Conservation (phyloP, 2,113 vertebrate genomes). For the cat (Felis catus) region F.catus_Fca126_mat1.0 CM031419.1:9985001-9985500, state of each 20-base stretch:
- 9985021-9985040: neutral
- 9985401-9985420: neutral
- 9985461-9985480: neutral
- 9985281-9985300: neutral
- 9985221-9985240: neutral
- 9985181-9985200: neutral
- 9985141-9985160: neutral
- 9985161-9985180: neutral
- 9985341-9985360: neutral
- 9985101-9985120: neutral
- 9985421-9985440: neutral
- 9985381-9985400: neutral
- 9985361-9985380: neutral
- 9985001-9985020: neutral
- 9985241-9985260: neutral
- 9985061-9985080: neutral
- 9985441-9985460: neutral
- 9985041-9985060: neutral
- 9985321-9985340: neutral
- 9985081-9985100: neutral
- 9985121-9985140: neutral
- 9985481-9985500: neutral
- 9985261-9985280: fast-evolving
- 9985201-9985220: neutral
- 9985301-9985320: neutral